phyloP scores from a whole-genome alignment of 2,797 vertebrate species.

The Hypotaenidia okinawae region DNA sequence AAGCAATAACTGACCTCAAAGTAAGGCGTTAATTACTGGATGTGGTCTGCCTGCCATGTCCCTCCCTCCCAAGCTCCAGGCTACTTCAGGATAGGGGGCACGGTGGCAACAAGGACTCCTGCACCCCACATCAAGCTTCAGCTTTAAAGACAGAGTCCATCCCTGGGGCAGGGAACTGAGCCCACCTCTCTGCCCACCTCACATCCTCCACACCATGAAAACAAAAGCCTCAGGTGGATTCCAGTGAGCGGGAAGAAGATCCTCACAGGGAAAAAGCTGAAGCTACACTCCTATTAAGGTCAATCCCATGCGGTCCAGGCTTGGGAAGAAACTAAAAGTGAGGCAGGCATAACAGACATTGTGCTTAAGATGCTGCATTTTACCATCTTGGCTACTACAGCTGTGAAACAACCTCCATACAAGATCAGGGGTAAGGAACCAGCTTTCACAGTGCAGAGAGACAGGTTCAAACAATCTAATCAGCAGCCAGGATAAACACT shows the following conservation, averaged over 20 bases:
- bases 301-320: neutral
- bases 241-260: neutral
- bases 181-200: fast-evolving
- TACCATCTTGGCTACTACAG: neutral
- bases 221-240: neutral
- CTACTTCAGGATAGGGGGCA: neutral
- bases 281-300: neutral
- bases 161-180: neutral
- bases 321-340: neutral
- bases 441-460: neutral
- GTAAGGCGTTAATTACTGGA: conserved; percentile 65
- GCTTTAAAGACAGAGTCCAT: fast-evolving
- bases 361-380: neutral
- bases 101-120: neutral
- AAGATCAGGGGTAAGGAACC: neutral
- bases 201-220: neutral
- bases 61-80: neutral
- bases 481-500: neutral
- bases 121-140: neutral
- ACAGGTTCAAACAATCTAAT: neutral
- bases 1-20: conserved; percentile 68
- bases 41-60: conserved; percentile 23
- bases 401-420: neutral
- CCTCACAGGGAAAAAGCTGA: neutral
- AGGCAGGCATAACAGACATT: neutral